Evolutionary conservation across 2,888 invertebrate genomes (phyloP).

Genomic region (Muschampia plurimacula): DNA sequence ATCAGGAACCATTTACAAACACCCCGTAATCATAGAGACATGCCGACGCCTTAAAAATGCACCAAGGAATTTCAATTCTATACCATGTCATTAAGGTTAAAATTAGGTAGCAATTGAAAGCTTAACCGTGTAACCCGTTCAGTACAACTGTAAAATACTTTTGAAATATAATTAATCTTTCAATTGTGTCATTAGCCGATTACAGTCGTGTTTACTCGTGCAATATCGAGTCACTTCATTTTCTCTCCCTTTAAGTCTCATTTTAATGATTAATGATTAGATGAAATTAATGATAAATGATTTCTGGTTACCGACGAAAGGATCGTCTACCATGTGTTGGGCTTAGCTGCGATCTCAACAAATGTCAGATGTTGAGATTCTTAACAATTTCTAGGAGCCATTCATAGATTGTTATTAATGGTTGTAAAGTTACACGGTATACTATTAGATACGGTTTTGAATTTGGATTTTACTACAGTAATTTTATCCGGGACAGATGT

Average conservation of each 20-base stretch:
- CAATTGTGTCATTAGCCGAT: conserved; percentile 78
- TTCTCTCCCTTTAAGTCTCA: conserved; percentile 85
- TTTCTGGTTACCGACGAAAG: conserved; percentile 72
- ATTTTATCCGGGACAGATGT: conserved; percentile 20
- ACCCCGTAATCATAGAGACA: conserved; percentile 59
- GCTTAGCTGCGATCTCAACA: conserved; percentile 57
- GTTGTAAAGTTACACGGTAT: conserved; percentile 43
- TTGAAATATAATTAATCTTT: conserved; percentile 76
- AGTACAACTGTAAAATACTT: conserved; percentile 66
- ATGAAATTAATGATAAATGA: conserved; percentile 77
- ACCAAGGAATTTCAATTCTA: conserved; percentile 50
- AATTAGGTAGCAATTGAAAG: conserved; percentile 35
- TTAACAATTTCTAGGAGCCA: conserved; percentile 78
- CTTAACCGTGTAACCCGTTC: conserved; percentile 54
- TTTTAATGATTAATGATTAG: conserved; percentile 79
- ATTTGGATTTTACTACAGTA: conserved; percentile 16
- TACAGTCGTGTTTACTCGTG: conserved; percentile 74
- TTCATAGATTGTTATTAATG: conserved; percentile 78
- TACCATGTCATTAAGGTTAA: conserved; percentile 3
- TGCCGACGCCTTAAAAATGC: conserved; percentile 60
- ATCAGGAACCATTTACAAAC: conserved; percentile 50
- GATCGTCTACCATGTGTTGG: conserved; percentile 71
- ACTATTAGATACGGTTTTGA: conserved; percentile 27
- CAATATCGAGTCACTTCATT: conserved; percentile 77
- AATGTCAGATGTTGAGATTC: conserved; percentile 73